phyloP scores from a whole-genome alignment of 2,797 vertebrate genomes.

The Yasuhikotakia modesta region DNA sequence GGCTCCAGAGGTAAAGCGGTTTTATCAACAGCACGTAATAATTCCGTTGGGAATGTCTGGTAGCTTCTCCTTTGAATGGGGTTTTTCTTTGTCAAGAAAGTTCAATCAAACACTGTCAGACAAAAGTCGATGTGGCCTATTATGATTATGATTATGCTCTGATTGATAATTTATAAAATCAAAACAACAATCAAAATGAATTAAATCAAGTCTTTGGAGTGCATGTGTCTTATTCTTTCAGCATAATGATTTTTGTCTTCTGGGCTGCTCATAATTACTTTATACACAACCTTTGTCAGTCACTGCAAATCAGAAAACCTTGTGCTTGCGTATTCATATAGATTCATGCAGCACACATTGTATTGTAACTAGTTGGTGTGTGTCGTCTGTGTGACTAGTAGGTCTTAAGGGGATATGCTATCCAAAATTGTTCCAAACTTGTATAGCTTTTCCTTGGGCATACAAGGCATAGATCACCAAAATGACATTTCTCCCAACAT shows the following conservation, averaged over 20 bases:
- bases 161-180: slow-evolving; percentile 11
- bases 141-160: background rate
- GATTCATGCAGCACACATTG: too few species aligned
- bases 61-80: background rate
- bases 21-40: slow-evolving; percentile 19
- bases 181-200: slow-evolving; percentile 13
- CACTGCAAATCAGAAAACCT: background rate
- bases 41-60: background rate
- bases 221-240: background rate
- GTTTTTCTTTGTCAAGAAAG: background rate
- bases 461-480: too few species aligned
- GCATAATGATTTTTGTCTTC: background rate
- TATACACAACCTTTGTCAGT: background rate
- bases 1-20: slow-evolving; percentile 16
- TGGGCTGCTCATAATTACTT: background rate
- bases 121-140: background rate
- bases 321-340: background rate
- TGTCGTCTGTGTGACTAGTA: background rate
- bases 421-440: too few species aligned
- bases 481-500: too few species aligned
- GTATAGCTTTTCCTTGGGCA: too few species aligned
- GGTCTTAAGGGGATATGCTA: background rate
- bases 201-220: background rate
- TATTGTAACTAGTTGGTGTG: background rate
- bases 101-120: slow-evolving; percentile 4